Percentiles rank a stretch among this genome's conserved stretches.
Evolutionary conservation across 2,797 vertebrate species (phyloP).

Genomic region (Acropternis orthonyx): DNA sequence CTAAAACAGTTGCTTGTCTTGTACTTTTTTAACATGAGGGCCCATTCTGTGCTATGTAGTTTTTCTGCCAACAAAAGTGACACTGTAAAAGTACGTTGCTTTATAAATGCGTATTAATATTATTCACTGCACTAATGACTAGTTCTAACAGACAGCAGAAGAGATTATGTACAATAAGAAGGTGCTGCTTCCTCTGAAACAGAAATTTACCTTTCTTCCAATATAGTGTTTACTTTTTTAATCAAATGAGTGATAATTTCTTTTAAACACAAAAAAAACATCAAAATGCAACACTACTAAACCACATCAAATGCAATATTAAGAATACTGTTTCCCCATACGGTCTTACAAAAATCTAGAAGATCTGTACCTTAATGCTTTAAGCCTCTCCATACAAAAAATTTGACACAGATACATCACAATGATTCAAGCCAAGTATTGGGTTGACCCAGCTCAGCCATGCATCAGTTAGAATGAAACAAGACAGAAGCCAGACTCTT

Average conservation of each 20-base stretch:
- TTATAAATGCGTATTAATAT: not conserved
- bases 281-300: not conserved
- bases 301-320: not conserved
- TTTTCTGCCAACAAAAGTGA: not conserved
- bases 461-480: not conserved
- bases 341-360: not conserved
- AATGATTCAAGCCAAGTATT: not conserved
- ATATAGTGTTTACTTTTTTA: not conserved
- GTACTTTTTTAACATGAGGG: not conserved
- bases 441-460: not conserved
- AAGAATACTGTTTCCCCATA: not conserved
- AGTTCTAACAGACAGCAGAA: not conserved
- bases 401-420: not conserved
- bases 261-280: not conserved
- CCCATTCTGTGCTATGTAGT: not conserved
- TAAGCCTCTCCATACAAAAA: not conserved
- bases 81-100: not conserved
- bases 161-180: not conserved
- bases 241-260: not conserved
- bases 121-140: not conserved
- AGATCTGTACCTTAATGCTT: not conserved
- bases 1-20: not conserved
- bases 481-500: not conserved
- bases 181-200: not conserved
- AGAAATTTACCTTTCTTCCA: not conserved